These are phyloP conservation scores for Campoletis sonorensis DNA, from an alignment of 1,140 invertebrate species.

Conservation along the genomic window DNA sequence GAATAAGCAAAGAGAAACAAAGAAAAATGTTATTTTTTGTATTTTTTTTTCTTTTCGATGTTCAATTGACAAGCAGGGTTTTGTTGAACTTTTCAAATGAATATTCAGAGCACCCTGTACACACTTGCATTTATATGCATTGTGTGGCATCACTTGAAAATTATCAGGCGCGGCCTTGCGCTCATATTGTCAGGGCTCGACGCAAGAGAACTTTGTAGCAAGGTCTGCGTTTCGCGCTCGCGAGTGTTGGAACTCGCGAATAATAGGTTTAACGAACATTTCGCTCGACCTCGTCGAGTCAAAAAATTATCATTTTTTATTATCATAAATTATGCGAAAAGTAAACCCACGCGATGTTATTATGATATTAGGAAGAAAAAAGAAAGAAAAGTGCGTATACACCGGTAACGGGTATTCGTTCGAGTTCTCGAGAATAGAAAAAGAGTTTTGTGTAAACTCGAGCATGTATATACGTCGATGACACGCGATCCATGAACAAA, in stretches of 20 bases:
- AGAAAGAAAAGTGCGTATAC: background rate
- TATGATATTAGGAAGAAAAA: constrained; percentile 2
- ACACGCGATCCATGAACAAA: background rate
- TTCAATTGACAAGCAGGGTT: background rate
- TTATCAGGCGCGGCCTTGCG: constrained; percentile 16
- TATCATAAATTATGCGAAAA: background rate
- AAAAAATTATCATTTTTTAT: constrained; percentile 11
- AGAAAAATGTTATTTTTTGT: no score
- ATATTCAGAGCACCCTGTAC: background rate
- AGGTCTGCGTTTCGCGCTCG: background rate
- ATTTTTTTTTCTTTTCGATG: no score
- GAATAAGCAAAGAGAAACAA: no score
- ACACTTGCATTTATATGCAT: background rate
- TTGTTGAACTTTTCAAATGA: background rate
- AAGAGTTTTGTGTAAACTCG: constrained; percentile 16
- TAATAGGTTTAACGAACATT: background rate
- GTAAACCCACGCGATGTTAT: background rate
- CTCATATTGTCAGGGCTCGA: background rate
- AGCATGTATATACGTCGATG: constrained; percentile 8
- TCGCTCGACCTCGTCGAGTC: background rate
- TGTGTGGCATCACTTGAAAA: background rate
- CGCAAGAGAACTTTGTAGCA: background rate
- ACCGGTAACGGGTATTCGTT: background rate
- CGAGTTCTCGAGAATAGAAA: background rate
- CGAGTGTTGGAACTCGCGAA: background rate